Evolutionary conservation across 2,888 invertebrate genomes (phyloP).

Genomic region (Platerodrilus igneus): DNA sequence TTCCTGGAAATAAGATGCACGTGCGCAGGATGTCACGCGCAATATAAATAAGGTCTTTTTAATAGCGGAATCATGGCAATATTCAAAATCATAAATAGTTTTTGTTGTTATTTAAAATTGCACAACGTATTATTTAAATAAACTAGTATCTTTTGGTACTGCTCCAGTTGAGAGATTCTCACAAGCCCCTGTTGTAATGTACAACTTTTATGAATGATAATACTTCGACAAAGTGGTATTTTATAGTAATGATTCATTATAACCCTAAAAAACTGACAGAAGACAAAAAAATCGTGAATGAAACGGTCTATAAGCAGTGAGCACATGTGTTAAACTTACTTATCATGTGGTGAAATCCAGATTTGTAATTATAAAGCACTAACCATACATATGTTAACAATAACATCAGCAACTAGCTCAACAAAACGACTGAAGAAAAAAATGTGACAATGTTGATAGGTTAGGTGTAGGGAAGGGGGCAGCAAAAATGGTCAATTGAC

Average conservation of each 20-base stretch:
- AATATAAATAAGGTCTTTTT: slow-evolving; percentile 24
- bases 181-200: background rate
- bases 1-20: slow-evolving; percentile 45
- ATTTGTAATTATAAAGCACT: slow-evolving; percentile 18
- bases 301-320: slow-evolving; percentile 12
- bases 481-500: slow-evolving; percentile 15
- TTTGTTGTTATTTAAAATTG: too few species aligned
- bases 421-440: slow-evolving; percentile 18
- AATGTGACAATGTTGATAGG: slow-evolving; percentile 7
- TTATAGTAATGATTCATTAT: slow-evolving; percentile 13
- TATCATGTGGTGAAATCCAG: slow-evolving; percentile 17
- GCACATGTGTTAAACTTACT: slow-evolving; percentile 19
- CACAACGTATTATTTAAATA: too few species aligned
- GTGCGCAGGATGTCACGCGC: slow-evolving; percentile 44
- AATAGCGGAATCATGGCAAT: too few species aligned
- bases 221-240: background rate
- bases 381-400: slow-evolving; percentile 13
- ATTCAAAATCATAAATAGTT: too few species aligned
- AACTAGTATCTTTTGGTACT: too few species aligned
- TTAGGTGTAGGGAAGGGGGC: slow-evolving; percentile 11
- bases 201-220: background rate
- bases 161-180: slow-evolving; percentile 23
- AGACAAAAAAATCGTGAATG: slow-evolving; percentile 17
- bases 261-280: slow-evolving; percentile 3
- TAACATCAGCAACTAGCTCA: slow-evolving; percentile 12